phyloP scores from a whole-genome alignment of 2,113 vertebrate genomes.

The Mugil cephalus region DNA sequence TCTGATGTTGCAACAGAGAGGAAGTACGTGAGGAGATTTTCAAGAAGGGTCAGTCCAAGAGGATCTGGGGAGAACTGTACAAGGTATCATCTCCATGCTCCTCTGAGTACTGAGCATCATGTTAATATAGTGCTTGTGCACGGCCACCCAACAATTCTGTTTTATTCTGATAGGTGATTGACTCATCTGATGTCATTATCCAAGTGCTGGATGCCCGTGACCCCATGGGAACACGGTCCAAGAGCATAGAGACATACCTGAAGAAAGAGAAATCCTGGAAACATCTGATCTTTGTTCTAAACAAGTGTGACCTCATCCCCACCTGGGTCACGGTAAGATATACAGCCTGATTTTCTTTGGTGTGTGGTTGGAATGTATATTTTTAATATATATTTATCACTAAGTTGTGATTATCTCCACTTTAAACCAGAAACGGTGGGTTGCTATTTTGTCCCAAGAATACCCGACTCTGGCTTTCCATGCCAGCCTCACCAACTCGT shows the following conservation, averaged over 20 bases:
- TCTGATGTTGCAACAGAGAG: constrained; percentile 78
- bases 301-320: constrained; percentile 98
- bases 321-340: constrained; percentile 95
- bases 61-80: constrained; percentile 99
- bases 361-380: neutral
- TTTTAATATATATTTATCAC: neutral
- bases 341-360: neutral
- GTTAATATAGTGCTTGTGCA: neutral
- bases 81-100: constrained; percentile 84
- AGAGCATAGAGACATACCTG: constrained; percentile 93
- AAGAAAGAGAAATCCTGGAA: constrained; percentile 99
- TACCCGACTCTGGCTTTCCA: constrained; percentile 97
- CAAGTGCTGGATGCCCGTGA: constrained; percentile 97
- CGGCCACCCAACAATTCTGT: neutral
- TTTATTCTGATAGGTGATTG: constrained; percentile 88
- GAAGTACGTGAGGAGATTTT: constrained; percentile 95
- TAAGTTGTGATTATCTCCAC: neutral
- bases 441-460: constrained; percentile 93
- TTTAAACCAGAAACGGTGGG: constrained; percentile 92
- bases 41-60: constrained; percentile 97
- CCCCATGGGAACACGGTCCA: constrained; percentile 95
- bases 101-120: neutral
- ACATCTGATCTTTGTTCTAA: constrained; percentile 97
- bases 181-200: constrained; percentile 98
- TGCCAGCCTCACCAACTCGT: constrained; percentile 97